Evolutionary conservation across 2,113 vertebrate species (phyloP).

Genomic region (Chionis minor): DNA sequence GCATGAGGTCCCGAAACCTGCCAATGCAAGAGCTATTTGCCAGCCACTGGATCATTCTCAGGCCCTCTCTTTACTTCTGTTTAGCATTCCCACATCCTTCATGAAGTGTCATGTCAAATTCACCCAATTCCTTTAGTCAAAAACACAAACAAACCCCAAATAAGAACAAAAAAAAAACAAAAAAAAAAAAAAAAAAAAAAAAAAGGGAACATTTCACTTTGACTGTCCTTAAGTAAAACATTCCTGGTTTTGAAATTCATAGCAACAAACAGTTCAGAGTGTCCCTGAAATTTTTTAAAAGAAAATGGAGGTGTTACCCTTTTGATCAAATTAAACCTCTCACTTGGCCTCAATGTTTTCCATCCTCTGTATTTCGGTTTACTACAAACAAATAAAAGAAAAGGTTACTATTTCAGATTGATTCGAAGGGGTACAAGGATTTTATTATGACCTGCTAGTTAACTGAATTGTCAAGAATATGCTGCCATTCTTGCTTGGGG

Average conservation of each 20-base stretch:
- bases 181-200: accelerated
- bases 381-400: neutral
- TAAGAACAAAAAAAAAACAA: neutral
- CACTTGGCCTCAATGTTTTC: neutral
- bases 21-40: neutral
- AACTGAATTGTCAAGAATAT: neutral
- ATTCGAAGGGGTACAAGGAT: neutral
- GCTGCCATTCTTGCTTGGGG: neutral
- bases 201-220: neutral
- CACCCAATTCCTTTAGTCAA: neutral
- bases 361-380: neutral
- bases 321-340: neutral
- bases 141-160: slow-evolving; percentile 45
- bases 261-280: neutral
- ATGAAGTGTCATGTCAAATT: slow-evolving; percentile 46
- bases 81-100: slow-evolving; percentile 46
- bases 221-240: neutral
- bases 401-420: neutral
- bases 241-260: neutral
- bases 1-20: neutral
- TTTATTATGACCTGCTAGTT: neutral
- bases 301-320: neutral
- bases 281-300: neutral
- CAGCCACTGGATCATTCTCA: slow-evolving; percentile 26
- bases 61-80: neutral